Conservation (phyloP, 2,888 invertebrate species). For the Orthonychiurus folsomi region DNA sequence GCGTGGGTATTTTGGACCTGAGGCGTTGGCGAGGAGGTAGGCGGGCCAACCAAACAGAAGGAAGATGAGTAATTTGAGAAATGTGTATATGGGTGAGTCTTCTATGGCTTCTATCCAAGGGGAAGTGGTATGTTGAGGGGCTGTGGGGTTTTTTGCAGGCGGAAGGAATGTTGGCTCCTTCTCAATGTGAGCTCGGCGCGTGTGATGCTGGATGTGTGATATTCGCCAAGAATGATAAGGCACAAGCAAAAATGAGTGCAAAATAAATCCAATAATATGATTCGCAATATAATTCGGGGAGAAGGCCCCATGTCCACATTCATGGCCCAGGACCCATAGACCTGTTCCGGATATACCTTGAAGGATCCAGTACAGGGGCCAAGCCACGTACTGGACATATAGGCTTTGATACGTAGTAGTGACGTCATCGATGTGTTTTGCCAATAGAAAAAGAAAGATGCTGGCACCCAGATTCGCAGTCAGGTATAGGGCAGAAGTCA, state of each 20-base stretch:
- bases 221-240: conserved; percentile 14
- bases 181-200: conserved; percentile 12
- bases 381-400: neutral
- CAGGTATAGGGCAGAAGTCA: conserved; percentile 6
- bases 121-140: neutral
- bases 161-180: conserved; percentile 12
- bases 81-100: conserved; percentile 12
- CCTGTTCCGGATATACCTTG: conserved; percentile 10
- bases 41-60: neutral
- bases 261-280: conserved; percentile 12
- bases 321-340: conserved; percentile 13
- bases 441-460: conserved; percentile 12
- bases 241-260: conserved; percentile 15
- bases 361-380: conserved; percentile 3
- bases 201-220: conserved; percentile 14
- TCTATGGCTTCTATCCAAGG: conserved; percentile 11
- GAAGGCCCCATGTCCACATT: conserved; percentile 15
- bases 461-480: conserved; percentile 13
- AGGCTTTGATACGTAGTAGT: conserved; percentile 2
- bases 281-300: conserved; percentile 9
- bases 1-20: neutral
- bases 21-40: neutral
- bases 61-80: conserved; percentile 8
- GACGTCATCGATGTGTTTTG: conserved; percentile 14
- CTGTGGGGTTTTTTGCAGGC: neutral